phyloP scores from a whole-genome alignment of 2,888 invertebrate genomes.

The Amitus sp. region DNA sequence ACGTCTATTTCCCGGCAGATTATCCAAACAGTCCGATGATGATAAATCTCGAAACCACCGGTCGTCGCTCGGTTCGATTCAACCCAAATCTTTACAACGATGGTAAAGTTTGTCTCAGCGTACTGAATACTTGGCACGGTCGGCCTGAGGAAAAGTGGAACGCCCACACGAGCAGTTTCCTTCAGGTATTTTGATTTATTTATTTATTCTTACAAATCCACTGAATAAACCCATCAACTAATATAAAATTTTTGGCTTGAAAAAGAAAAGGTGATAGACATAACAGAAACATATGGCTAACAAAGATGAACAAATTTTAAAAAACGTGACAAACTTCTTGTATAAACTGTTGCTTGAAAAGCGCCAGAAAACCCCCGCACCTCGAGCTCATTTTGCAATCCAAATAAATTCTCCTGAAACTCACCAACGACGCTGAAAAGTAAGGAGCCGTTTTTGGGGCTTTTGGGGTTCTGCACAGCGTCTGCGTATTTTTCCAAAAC shows the following conservation, averaged over 20 bases:
- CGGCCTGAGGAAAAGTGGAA: slow-evolving; percentile 98
- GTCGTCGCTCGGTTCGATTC: slow-evolving; percentile 87
- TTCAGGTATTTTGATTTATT: slow-evolving; percentile 69
- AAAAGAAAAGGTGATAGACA: too few species aligned
- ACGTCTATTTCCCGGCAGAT: slow-evolving; percentile 89
- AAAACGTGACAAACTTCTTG: too few species aligned
- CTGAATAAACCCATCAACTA: too few species aligned
- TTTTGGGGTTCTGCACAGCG: slow-evolving; percentile 66
- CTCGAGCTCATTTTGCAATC: too few species aligned
- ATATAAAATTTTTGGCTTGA: too few species aligned
- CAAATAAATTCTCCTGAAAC: too few species aligned
- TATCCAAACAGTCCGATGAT: slow-evolving; percentile 88
- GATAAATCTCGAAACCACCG: slow-evolving; percentile 91
- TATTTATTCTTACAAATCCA: not conserved
- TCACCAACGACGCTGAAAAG: slow-evolving; percentile 92
- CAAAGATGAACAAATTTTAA: too few species aligned
- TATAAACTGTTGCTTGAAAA: too few species aligned
- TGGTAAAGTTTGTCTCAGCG: slow-evolving; percentile 94
- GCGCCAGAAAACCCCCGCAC: too few species aligned
- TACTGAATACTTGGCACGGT: slow-evolving; percentile 96
- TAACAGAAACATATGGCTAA: too few species aligned
- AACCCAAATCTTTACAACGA: slow-evolving; percentile 96
- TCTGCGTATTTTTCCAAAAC: slow-evolving; percentile 76
- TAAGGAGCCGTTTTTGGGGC: slow-evolving; percentile 75
- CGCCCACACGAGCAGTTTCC: slow-evolving; percentile 92